Conservation (phyloP, 2,113 vertebrate genomes). For the Ptyas mucosa region DNA sequence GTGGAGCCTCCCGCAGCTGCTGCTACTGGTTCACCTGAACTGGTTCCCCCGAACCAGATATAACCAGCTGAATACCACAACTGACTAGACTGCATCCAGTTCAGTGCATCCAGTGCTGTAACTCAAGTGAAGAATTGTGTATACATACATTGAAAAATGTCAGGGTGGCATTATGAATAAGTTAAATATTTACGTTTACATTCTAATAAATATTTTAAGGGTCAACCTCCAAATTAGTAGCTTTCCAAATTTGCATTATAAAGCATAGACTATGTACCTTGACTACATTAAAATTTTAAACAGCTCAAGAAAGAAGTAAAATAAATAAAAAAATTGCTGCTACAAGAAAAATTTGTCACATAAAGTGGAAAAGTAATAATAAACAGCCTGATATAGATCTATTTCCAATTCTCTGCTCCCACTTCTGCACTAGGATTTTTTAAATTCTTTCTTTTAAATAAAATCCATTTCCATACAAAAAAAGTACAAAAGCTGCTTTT, state of each 20-base stretch:
- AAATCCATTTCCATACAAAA: conserved; percentile 23
- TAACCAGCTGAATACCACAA: too few species aligned
- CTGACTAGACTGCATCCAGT: conserved; percentile 46
- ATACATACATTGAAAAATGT: conserved; percentile 67
- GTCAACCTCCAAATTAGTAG: conserved; percentile 73
- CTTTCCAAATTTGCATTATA: conserved; percentile 70
- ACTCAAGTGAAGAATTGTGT: conserved; percentile 65
- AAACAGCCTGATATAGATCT: conserved; percentile 44
- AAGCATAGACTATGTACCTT: conserved; percentile 58
- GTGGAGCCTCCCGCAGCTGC: too few species aligned
- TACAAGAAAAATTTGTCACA: conserved; percentile 62
- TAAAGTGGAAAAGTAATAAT: conserved; percentile 66
- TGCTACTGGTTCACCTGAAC: too few species aligned
- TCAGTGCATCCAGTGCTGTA: conserved; percentile 53
- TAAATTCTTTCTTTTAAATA: conserved; percentile 50
- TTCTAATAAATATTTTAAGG: conserved; percentile 74
- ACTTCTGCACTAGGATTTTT: conserved; percentile 5
- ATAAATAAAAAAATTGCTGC: conserved; percentile 68
- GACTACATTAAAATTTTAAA: conserved; percentile 73
- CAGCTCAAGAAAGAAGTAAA: conserved; percentile 68
- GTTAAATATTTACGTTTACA: conserved; percentile 75
- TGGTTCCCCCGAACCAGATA: too few species aligned
- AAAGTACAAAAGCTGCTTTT: conserved; percentile 25
- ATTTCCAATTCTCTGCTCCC: conserved; percentile 44
- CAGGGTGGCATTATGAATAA: conserved; percentile 68